Base-by-base conservation (phyloP, 1,140 invertebrate genomes). In the Phocides pigmalion region DNA sequence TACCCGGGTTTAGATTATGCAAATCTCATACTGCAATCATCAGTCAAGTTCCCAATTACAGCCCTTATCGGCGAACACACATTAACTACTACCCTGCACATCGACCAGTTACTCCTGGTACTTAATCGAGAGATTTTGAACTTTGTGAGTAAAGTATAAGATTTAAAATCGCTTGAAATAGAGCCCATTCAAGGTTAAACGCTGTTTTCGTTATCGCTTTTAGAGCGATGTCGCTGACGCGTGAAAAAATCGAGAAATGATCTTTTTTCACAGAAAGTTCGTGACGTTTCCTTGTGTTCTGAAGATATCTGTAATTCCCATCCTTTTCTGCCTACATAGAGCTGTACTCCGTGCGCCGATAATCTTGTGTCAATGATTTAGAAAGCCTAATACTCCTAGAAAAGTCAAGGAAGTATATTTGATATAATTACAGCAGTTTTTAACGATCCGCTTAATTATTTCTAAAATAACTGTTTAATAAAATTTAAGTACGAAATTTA, bases 21-120 rank as follows among this genome's bases (percentile, higher is more conserved):
- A 81, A 83, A 83, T 74, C 70, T 32, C 47, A 64, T 64, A 66
- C 72, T 64, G 49, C 68, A 73, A 77, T 80, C 83, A 84, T 86
- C 78, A 81, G 68, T 85, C 83, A 85, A 80, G 72, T 72, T 76
- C 73, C 70, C 76, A 81, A 85, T 85, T 85, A 81, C 80, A 66
- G 61, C 66, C 62, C 79, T 84, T 84, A 84, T 84, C 82, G 72
- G 58, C 41, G 20, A 74, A 67, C 76, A 79, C 78, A 70, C 76
- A 78, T 70, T 72, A 78, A 77, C 70, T 72, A 70, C 64, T 68
- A 65, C 67, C 67, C 68, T 69, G 68, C 49, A 63, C 66, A 66
- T 44, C 62, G 41, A 54, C 64, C 54, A 64, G 35, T 54, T 16
- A 25, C 41, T 8, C 4, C 35, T 37, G 28, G 58, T 16, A 56